phyloP scores from a whole-genome alignment of 2,888 invertebrate genomes.

The Clistopyga incitator region DNA sequence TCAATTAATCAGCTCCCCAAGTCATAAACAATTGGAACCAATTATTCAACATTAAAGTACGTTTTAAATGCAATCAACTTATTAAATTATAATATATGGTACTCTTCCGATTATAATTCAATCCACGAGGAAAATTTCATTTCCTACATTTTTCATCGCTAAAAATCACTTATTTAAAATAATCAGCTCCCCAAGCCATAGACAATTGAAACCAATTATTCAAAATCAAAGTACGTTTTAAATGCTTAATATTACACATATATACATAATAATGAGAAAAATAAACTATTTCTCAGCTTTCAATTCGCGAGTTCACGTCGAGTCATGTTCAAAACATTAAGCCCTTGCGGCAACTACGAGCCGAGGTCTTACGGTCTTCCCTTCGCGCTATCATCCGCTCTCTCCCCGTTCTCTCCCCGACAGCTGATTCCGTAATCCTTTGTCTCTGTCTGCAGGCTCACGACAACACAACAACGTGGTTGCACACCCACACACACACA shows the following conservation, averaged over 20 bases:
- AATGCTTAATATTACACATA: too few species aligned
- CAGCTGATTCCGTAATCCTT: slow-evolving; percentile 71
- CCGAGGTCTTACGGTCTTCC: background rate
- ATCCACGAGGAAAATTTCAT: too few species aligned
- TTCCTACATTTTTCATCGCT: too few species aligned
- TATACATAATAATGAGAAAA: too few species aligned
- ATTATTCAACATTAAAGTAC: background rate
- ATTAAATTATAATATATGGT: too few species aligned
- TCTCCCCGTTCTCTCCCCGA: slow-evolving; percentile 29
- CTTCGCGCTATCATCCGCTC: slow-evolving; percentile 52
- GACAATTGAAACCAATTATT: background rate
- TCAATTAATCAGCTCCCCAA: too few species aligned
- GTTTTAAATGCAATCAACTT: too few species aligned
- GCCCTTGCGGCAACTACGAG: background rate
- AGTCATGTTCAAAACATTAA: background rate
- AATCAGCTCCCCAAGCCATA: too few species aligned
- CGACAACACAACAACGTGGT: slow-evolving; percentile 46
- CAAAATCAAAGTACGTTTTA: background rate
- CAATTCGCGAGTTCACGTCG: background rate
- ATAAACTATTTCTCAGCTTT: too few species aligned
- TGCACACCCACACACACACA: too few species aligned
- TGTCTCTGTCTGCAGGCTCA: slow-evolving; percentile 46
- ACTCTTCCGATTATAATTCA: too few species aligned
- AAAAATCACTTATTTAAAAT: too few species aligned
- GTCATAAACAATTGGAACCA: background rate